These are phyloP conservation scores for Scotopteryx bipunctaria DNA, from an alignment of 2,888 invertebrate species.

Conservation along the genomic window DNA sequence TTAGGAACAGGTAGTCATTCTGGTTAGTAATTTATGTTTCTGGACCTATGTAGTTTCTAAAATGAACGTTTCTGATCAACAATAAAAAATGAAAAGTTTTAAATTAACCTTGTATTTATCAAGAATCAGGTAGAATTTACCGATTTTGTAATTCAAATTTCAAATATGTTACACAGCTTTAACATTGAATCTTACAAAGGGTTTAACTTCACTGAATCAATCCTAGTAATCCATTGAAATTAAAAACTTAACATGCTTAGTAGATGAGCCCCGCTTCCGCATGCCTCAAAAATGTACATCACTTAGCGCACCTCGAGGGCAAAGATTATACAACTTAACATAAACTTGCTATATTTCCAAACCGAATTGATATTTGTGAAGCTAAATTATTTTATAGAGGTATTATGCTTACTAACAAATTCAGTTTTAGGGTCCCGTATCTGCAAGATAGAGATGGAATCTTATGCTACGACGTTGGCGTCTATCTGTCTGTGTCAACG, in stretches of 20 bases:
- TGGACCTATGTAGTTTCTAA: no score
- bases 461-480: slow-evolving; percentile 3
- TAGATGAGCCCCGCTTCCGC: slow-evolving; percentile 67
- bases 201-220: slow-evolving; percentile 5
- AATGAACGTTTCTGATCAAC: no score
- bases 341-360: slow-evolving; percentile 47
- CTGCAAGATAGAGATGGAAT: background rate
- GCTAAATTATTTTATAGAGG: slow-evolving; percentile 47
- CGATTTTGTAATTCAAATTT: no score
- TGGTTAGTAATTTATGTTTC: no score
- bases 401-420: slow-evolving; percentile 33
- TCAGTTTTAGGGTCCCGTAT: slow-evolving; percentile 27
- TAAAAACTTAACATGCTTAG: slow-evolving; percentile 61
- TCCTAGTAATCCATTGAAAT: slow-evolving; percentile 16
- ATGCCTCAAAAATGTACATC: slow-evolving; percentile 63
- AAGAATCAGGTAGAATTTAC: no score
- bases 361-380: slow-evolving; percentile 47
- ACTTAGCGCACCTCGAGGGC: slow-evolving; percentile 56
- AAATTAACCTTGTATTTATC: no score
- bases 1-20: no score
- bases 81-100: no score
- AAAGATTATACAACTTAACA: slow-evolving; percentile 58
- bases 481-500: slow-evolving; percentile 15
- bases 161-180: no score
- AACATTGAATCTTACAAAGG: background rate